Evolutionary conservation across 2,113 vertebrate species (phyloP).

Genomic region (Notothenia rossii): DNA sequence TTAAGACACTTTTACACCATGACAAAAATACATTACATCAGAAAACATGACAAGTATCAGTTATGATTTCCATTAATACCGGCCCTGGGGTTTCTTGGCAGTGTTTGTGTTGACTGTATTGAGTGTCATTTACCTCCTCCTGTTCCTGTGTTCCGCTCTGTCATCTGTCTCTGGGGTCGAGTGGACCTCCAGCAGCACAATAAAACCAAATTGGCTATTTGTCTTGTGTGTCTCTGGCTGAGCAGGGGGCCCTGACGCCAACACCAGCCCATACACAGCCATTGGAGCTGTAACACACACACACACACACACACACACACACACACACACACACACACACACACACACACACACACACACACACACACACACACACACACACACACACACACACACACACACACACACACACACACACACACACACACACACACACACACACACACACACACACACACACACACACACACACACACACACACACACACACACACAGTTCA

Average conservation of each 20-base stretch:
- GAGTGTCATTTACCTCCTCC: conserved; percentile 51
- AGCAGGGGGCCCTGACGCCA: conserved; percentile 22
- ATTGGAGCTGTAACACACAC: conserved; percentile 1
- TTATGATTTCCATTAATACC: too few species aligned
- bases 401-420: conserved; percentile 19
- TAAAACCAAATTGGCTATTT: conserved; percentile 63
- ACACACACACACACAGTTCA: conserved; percentile 20
- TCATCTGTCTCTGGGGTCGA: conserved; percentile 58
- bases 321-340: too few species aligned
- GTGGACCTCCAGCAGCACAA: conserved; percentile 57
- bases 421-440: conserved; percentile 11
- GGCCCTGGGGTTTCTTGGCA: conserved; percentile 10
- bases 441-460: too few species aligned
- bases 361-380: too few species aligned
- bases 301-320: too few species aligned
- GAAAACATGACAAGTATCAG: not conserved
- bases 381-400: not conserved
- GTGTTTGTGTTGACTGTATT: not conserved
- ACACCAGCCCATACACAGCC: conserved; percentile 29
- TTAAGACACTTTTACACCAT: too few species aligned
- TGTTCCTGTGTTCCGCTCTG: conserved; percentile 41
- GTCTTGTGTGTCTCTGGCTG: conserved; percentile 50
- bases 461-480: too few species aligned
- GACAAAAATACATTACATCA: too few species aligned
- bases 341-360: too few species aligned